Evolutionary conservation across 2,797 vertebrate species (phyloP).

Genomic region (Sebastolobus alascanus): DNA sequence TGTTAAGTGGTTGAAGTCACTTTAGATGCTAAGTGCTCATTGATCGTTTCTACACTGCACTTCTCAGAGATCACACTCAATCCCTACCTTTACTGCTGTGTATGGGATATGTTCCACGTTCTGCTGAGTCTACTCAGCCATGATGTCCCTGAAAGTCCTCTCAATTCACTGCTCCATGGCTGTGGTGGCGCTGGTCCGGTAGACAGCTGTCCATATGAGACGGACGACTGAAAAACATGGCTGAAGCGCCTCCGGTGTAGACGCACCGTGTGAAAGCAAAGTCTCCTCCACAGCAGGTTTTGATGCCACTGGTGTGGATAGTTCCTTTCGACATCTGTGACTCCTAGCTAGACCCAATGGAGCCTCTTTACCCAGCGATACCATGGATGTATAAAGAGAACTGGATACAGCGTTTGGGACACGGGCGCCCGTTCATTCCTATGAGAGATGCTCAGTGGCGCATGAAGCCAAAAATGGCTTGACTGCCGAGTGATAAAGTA

Average conservation of each 20-base stretch:
- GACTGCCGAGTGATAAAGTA: too few relatives aligned
- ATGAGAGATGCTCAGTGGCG: too few relatives aligned
- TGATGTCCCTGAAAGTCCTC: background rate
- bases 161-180: background rate
- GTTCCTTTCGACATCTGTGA: background rate
- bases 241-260: background rate
- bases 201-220: background rate
- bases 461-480: too few relatives aligned
- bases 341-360: background rate
- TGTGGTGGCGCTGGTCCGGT: background rate
- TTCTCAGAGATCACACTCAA: background rate
- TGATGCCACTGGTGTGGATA: background rate
- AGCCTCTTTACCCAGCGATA: background rate
- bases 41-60: background rate
- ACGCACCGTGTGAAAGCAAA: background rate
- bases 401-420: too few relatives aligned
- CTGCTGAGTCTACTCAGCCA: background rate
- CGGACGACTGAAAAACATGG: background rate
- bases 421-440: too few relatives aligned
- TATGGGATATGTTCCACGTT: background rate
- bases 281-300: background rate
- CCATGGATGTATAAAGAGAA: too few relatives aligned
- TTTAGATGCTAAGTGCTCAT: slow-evolving; percentile 5
- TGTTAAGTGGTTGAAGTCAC: slow-evolving; percentile 7
- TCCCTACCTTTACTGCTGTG: background rate